Evolutionary conservation across 2,888 invertebrate species (phyloP).

Genomic region (Ryuthela nishihirai): DNA sequence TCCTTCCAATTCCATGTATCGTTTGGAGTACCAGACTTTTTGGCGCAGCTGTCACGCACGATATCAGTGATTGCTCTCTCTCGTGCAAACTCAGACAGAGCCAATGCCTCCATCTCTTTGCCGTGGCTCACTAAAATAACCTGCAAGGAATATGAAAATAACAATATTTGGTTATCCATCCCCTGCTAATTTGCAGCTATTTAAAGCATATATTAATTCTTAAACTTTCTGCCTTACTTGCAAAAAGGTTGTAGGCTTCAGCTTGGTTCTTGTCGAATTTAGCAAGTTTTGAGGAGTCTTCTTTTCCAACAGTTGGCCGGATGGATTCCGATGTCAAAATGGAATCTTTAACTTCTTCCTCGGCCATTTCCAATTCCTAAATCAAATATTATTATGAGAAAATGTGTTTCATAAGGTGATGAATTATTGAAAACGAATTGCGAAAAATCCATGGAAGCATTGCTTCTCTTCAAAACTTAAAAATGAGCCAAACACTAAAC

Average conservation of each 20-base stretch:
- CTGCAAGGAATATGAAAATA: slow-evolving; percentile 1
- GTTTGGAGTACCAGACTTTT: neutral
- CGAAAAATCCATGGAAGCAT: no score
- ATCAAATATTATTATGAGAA: neutral
- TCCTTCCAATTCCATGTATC: neutral
- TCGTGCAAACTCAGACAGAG: slow-evolving; percentile 9
- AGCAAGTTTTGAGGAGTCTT: slow-evolving; percentile 11
- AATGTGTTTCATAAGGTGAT: neutral
- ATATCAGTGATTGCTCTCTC: slow-evolving; percentile 8
- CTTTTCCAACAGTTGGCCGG: slow-evolving; percentile 2
- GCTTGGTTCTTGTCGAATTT: slow-evolving; percentile 17
- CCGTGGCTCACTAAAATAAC: slow-evolving; percentile 4
- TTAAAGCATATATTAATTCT: neutral
- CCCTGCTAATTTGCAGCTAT: no score
- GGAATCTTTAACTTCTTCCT: slow-evolving; percentile 1
- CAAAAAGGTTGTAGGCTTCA: slow-evolving; percentile 5
- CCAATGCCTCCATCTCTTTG: slow-evolving; percentile 6
- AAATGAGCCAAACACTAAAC: no score
- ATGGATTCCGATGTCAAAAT: slow-evolving; percentile 8
- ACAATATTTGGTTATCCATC: no score
- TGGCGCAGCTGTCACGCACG: neutral
- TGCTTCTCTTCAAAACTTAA: no score
- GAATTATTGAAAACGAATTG: neutral
- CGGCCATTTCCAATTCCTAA: slow-evolving; percentile 13
- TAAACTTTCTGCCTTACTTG: slow-evolving; percentile 1